Base-by-base conservation (phyloP, 1,140 invertebrate species). In the Geopemphigus sp. region DNA sequence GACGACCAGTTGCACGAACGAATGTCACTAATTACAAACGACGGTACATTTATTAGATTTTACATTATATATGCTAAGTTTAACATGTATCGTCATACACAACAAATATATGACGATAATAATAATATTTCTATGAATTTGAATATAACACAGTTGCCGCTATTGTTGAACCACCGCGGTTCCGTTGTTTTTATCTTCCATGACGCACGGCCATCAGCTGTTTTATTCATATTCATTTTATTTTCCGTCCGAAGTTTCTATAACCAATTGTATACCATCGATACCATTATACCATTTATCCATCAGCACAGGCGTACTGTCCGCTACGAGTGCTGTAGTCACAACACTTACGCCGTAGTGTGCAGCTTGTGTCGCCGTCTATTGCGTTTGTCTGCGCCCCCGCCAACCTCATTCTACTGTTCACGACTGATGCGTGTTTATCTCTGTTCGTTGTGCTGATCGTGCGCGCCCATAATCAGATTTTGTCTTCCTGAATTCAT, bases 201-300 rank as follows among this genome's bases (percentile, higher is more conserved):
- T 66, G 64, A 12, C 1, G 14, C 11, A 11, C 47, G 47, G 11
- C 12, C 47, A 11, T 50, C 47, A 50, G 47, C 47, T 66, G 64
- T 39, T 66, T 66, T n/a, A n/a, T 66, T 39, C 11, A 14, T 5
- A 45, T 66, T n/a, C 5, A 45, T 66, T 66, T 45, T 24, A 5
- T 45, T 66, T 66, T 66, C 5, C n/a, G 19, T 47, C n/a, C 64
- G 10, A 45, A 22, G 32, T 1, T n/a, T 8, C 17, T n/a, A 12
- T 19, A 29, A n/a, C 29, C 29, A 32, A 64, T 19, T 17, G 29
- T 12, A 45, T 45, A 47, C 32, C n/a, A 14, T n/a, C 64, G 64
- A 66, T 66, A 66, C 64, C n/a, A 66, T 66, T 66, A 66, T 66
- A 66, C 64, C n/a, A 66, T 66, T 66, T 66, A 5, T 45, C 32